Evolutionary conservation across 1,140 invertebrate species (phyloP), one percentile per base, ranked within the genome.

Genomic region (Heliconius congener): DNA sequence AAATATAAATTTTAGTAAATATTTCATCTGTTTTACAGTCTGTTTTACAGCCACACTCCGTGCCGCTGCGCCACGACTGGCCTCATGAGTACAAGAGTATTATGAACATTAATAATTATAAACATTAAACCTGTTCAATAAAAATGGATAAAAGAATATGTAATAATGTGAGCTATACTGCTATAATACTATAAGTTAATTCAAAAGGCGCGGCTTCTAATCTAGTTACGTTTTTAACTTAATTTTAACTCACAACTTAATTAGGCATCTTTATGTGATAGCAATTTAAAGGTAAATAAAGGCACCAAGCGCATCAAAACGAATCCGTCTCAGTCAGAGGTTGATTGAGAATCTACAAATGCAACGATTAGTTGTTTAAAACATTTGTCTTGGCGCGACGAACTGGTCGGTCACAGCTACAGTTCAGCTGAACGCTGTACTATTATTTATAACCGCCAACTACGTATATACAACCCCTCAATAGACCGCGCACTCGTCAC

Each of bases 321-420:
- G 77, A 84, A 90, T 92, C 89, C 82, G 87, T 86, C 85, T 84
- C 85, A 85, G 85, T 85, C 87, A 73, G 80, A 83, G 80, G 57
- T 77, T 82, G 82, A 90, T 90, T 88, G 89, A 90, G 88, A 91
- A 91, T 90, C 92, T 87, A 92, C 85, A 86, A 91, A 88, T 87
- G 87, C 78, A 86, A 87, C 86, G 84, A 91, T 92, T 91, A 91
- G 87, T 92, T 89, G 87, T 92, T 89, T 89, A 79, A 85, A 89
- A 82, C 85, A 90, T 92, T 92, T 90, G 88, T 91, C 90, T 87
- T 86, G 72, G 79, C 78, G 79, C 78, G 84, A 87, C 87, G 87
- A 89, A 87, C 84, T 81, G 83, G 88, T 90, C 86, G 84, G 87
- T 86, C 81, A 85, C 84, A 81, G 73, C 71, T 27, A 74, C 81